Conservation (phyloP, 2,888 invertebrate genomes). For the Drosophila kambysellisi region DNA sequence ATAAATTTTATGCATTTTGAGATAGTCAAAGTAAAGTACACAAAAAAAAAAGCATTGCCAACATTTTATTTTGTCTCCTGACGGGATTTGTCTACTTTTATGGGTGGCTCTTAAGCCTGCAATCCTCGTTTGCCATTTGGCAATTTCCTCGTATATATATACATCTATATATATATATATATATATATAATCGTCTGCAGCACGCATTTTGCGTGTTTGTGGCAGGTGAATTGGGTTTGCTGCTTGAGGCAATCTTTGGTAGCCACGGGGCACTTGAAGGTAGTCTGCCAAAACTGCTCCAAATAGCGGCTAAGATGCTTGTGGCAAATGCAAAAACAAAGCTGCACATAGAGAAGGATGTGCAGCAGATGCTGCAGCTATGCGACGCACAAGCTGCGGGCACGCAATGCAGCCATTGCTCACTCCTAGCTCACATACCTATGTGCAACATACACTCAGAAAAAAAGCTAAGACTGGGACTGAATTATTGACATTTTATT, state of each 20-base stretch:
- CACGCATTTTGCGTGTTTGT: slow-evolving; percentile 16
- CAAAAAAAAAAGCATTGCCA: slow-evolving; percentile 10
- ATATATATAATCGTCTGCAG: not conserved
- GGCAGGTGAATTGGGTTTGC: slow-evolving; percentile 22
- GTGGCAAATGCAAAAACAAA: slow-evolving; percentile 35
- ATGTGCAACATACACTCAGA: not conserved
- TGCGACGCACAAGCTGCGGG: slow-evolving; percentile 4
- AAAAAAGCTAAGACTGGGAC: not conserved
- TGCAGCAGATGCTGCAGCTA: slow-evolving; percentile 4
- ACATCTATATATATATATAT: slow-evolving; percentile 5
- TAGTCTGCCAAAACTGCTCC: slow-evolving; percentile 9
- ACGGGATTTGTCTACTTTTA: slow-evolving; percentile 36
- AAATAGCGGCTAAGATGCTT: slow-evolving; percentile 32
- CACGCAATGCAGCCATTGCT: slow-evolving; percentile 17
- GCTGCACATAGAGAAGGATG: slow-evolving; percentile 5
- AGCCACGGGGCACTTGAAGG: slow-evolving; percentile 12
- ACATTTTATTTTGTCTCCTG: slow-evolving; percentile 4
- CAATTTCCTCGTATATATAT: slow-evolving; percentile 23
- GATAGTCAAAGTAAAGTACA: slow-evolving; percentile 8
- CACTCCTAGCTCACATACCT: not conserved
- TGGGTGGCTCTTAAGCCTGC: not conserved
- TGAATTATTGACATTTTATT: not conserved
- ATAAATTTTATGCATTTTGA: slow-evolving; percentile 16
- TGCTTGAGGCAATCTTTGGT: not conserved
- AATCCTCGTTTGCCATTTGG: slow-evolving; percentile 29